Evolutionary conservation across 2,888 invertebrate species (phyloP), one percentile per base, ranked within the genome.

Genomic region (Heliconius charithonia): DNA sequence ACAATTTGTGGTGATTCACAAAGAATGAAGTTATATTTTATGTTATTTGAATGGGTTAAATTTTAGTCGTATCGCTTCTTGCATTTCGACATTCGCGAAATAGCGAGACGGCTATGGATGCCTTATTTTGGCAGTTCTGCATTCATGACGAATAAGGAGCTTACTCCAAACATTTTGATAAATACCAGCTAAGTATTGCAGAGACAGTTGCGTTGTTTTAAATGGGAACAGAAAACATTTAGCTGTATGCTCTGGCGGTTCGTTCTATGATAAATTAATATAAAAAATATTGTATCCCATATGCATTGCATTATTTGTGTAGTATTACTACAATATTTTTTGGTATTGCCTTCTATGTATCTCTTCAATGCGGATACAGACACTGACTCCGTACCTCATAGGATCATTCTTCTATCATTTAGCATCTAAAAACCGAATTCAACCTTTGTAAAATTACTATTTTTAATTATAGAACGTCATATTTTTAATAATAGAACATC

Each of bases 41-140:
- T 59, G 13, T 59, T 72, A 72, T 59, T 59, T 72, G 25, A 59
- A 59, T 72, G 13, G n/a, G 32, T 56, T n/a, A 66, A 79, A 25
- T 51, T 74, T 81, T 80, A 83, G 81, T 80, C 75, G 80, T 74
- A 83, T 62, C 62, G 63, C 62, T 62, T 59, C 62, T 73, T 63
- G 63, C 25, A 74, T 74, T 74, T 63, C 63, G 85, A 86, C 85
- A 86, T 83, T 85, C 85, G 86, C 86, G 86, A 85, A 85, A 87
- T 87, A 85, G 77, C 79, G 79, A 62, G 76, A 78, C 78, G 79
- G 75, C 80, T 77, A 75, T 71, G 73, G 74, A 79, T 76, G 80
- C 74, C 75, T 77, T 76, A 77, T 81, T 81, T 78, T 72, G 63
- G 77, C 76, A 80, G 82, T 78, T 80, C 77, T 72, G 66, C 74